These are phyloP conservation scores for Balearica regulorum DNA, from an alignment of 2,797 vertebrate species.

Conservation along the genomic window DNA sequence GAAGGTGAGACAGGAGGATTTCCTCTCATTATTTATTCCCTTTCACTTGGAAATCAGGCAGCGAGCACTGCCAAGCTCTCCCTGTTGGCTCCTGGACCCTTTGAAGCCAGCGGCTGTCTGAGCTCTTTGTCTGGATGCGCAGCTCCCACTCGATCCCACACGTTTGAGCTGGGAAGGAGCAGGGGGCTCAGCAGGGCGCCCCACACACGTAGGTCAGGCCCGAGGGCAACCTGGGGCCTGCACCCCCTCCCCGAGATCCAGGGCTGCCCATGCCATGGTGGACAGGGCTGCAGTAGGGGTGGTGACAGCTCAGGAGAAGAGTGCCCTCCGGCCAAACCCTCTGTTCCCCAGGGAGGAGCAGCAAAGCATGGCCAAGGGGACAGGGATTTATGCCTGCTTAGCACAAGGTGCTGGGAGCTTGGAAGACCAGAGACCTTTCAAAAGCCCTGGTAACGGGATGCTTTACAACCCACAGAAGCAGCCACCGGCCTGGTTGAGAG, in stretches of 20 bases:
- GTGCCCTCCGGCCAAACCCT: not conserved
- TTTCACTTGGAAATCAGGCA: constrained; percentile 41
- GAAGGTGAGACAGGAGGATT: constrained; percentile 47
- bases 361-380: not conserved
- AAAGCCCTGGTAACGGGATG: not conserved
- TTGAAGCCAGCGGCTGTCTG: not conserved
- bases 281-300: not conserved
- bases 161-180: not conserved
- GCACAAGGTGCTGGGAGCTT: not conserved
- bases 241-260: rapidly evolving
- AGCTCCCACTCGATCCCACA: not conserved
- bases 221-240: not conserved
- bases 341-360: not conserved
- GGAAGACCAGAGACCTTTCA: not conserved
- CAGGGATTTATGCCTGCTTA: not conserved
- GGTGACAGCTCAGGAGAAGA: not conserved
- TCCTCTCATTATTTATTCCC: constrained; percentile 58
- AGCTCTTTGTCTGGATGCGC: not conserved
- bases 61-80: constrained; percentile 20
- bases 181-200: not conserved
- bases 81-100: not conserved
- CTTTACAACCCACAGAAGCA: not conserved
- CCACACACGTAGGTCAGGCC: not conserved
- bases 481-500: not conserved
- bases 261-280: not conserved